These are phyloP conservation scores for Caenorhabditis sulstoni DNA, from an alignment of 2,888 invertebrate genomes.

Conservation along the genomic window DNA sequence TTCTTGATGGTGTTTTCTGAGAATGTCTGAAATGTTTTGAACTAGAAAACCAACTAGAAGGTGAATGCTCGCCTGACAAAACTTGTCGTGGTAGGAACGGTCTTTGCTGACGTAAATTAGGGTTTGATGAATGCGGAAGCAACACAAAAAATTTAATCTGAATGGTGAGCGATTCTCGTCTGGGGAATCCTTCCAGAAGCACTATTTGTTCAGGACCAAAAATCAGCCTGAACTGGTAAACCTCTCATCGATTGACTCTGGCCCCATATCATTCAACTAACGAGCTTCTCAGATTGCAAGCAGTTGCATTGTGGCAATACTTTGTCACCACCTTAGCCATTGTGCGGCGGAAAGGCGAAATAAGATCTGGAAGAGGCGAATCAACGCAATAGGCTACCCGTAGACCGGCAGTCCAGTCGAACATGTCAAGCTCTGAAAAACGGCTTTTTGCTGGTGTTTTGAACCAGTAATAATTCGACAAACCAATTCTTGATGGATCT, in stretches of 20 bases:
- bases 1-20: constrained; percentile 71
- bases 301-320: constrained; percentile 76
- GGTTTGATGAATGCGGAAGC: constrained; percentile 70
- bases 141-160: constrained; percentile 75
- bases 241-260: not conserved
- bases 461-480: too few relatives aligned
- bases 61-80: constrained; percentile 73
- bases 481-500: constrained; percentile 58
- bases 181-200: constrained; percentile 76
- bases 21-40: constrained; percentile 65
- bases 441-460: too few relatives aligned
- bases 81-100: constrained; percentile 72
- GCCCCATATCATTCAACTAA: constrained; percentile 46
- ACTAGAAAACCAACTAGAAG: too few relatives aligned
- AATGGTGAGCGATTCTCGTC: constrained; percentile 72
- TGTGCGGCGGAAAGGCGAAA: constrained; percentile 73
- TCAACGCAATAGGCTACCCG: constrained; percentile 76
- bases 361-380: constrained; percentile 72
- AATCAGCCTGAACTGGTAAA: constrained; percentile 60
- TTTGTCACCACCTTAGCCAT: constrained; percentile 75
- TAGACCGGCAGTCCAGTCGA: constrained; percentile 76
- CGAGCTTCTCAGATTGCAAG: constrained; percentile 75
- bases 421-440: constrained; percentile 73
- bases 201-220: constrained; percentile 76
- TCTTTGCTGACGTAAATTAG: constrained; percentile 61